phyloP scores from a whole-genome alignment of 2,113 vertebrate species.

The Festucalex cinctus region DNA sequence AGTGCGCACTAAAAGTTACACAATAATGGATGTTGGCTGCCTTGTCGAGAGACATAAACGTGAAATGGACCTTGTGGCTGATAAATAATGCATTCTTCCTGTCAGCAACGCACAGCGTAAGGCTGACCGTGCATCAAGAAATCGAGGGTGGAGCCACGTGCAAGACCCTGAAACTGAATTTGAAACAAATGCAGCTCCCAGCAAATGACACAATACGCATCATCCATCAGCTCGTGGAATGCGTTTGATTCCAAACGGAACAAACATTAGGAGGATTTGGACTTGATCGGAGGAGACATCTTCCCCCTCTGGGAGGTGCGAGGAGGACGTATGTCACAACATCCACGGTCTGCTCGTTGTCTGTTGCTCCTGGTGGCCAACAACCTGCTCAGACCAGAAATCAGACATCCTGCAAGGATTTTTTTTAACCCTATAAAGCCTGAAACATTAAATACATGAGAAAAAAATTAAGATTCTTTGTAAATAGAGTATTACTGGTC shows the following conservation, averaged over 20 bases:
- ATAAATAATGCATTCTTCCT: conserved; percentile 75
- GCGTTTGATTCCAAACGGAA: neutral
- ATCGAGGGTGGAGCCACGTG: conserved; percentile 4
- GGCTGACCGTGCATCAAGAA: conserved; percentile 42
- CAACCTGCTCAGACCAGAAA: neutral
- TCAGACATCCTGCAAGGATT: neutral
- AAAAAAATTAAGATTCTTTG: no score
- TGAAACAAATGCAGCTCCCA: neutral
- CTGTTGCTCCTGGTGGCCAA: conserved; percentile 39
- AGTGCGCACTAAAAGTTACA: conserved; percentile 3
- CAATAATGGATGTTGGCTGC: conserved; percentile 12
- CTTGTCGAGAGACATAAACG: conserved; percentile 34
- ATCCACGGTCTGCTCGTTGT: conserved; percentile 46
- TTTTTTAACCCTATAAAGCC: no score
- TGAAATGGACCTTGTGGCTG: conserved; percentile 50
- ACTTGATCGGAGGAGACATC: conserved; percentile 15
- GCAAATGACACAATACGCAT: neutral
- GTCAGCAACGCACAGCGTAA: conserved; percentile 54
- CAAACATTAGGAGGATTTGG: conserved; percentile 10
- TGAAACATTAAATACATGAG: no score
- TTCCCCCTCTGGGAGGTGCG: conserved; percentile 26
- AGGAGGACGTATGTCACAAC: conserved; percentile 59
- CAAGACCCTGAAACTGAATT: neutral
- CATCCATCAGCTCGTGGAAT: no score
- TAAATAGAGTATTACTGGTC: no score